phyloP scores from a whole-genome alignment of 2,888 invertebrate species.

The Mesoligia furuncula region DNA sequence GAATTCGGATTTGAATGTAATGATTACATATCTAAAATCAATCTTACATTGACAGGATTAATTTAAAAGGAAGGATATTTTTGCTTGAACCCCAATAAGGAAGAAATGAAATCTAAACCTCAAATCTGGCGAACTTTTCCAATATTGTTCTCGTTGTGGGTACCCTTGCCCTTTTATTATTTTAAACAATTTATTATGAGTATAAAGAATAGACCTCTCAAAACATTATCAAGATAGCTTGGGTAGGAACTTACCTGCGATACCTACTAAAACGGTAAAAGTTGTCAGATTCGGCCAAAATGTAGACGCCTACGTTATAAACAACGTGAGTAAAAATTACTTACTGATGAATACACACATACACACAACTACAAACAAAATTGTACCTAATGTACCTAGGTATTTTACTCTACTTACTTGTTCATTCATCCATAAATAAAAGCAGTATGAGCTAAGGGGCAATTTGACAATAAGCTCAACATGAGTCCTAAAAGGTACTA shows the following conservation, averaged over 20 bases:
- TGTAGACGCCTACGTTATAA: neutral
- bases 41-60: slow-evolving; percentile 20
- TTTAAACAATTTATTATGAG: neutral
- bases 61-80: slow-evolving; percentile 13
- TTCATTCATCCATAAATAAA: slow-evolving; percentile 6
- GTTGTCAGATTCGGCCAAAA: neutral
- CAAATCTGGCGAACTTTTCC: slow-evolving; percentile 29
- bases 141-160: slow-evolving; percentile 18
- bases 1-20: slow-evolving; percentile 54
- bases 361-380: neutral
- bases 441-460: neutral
- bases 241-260: neutral
- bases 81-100: slow-evolving; percentile 6
- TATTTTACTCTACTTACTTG: neutral
- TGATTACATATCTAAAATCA: slow-evolving; percentile 25
- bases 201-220: neutral
- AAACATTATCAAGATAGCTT: neutral
- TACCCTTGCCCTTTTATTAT: slow-evolving; percentile 15
- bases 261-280: neutral
- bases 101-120: slow-evolving; percentile 23
- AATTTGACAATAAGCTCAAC: slow-evolving; percentile 7
- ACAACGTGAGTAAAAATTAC: neutral
- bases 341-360: slow-evolving; percentile 6
- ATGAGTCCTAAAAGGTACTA: neutral
- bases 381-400: neutral